phyloP scores from a whole-genome alignment of 2,888 invertebrate genomes.

The Megalurothrips usitatus region DNA sequence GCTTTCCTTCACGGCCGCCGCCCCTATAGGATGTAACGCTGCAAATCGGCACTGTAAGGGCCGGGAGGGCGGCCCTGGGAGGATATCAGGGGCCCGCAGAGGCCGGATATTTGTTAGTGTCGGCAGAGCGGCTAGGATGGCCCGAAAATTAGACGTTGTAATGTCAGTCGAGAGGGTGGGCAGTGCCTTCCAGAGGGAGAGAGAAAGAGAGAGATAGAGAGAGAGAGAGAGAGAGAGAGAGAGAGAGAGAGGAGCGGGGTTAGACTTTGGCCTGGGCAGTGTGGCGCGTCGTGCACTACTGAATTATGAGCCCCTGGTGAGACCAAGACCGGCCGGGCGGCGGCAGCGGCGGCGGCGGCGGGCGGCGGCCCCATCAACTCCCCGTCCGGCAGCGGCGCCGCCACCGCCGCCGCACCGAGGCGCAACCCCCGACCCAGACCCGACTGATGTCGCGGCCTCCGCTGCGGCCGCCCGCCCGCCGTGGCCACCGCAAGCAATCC shows the following conservation, averaged over 20 bases:
- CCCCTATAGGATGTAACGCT: no score
- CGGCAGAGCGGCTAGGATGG: no score
- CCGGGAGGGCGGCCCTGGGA: no score
- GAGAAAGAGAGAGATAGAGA: background rate
- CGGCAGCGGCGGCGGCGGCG: background rate
- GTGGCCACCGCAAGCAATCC: no score
- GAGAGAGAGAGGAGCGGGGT: background rate
- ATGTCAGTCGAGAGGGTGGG: background rate
- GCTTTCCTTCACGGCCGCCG: no score
- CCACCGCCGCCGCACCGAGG: background rate
- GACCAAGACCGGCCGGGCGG: background rate
- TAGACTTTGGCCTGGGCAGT: background rate
- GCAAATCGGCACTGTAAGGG: no score
- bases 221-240: conserved; percentile 1
- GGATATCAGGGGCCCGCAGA: no score
- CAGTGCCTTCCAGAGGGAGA: background rate
- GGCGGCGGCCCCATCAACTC: background rate
- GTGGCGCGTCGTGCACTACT: background rate
- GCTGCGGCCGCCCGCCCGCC: no score
- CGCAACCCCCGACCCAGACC: background rate
- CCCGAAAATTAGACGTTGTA: no score
- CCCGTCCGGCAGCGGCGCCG: background rate
- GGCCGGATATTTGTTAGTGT: no score
- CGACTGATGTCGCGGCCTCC: no score
- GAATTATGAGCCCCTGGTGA: background rate